A percentile compares a stretch with the other conserved stretches of the same genome.
Evolutionary conservation across 2,888 invertebrate genomes (phyloP).

Genomic region (Acheta domesticus): DNA sequence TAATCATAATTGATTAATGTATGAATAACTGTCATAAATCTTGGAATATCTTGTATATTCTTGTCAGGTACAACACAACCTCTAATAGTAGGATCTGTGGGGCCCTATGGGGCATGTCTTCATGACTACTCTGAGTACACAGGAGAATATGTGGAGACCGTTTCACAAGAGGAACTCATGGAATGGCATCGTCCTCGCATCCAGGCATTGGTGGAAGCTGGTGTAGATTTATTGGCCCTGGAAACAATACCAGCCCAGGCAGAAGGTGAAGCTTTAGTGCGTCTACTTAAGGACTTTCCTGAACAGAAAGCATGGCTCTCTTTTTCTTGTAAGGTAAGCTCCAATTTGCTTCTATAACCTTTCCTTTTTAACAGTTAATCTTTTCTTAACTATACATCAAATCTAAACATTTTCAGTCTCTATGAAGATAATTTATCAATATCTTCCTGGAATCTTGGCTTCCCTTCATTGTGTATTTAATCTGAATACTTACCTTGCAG

Average conservation of each 20-base stretch:
- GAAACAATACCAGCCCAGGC: conserved; percentile 86
- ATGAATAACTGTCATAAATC: too few relatives aligned
- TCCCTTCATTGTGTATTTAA: too few relatives aligned
- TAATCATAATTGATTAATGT: too few relatives aligned
- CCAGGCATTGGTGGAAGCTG: conserved; percentile 70
- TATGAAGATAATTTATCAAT: too few relatives aligned
- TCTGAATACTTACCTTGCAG: too few relatives aligned
- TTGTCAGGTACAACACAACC: conserved; percentile 46
- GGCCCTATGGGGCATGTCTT: conserved; percentile 87
- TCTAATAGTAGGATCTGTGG: conserved; percentile 81
- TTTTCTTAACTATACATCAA: too few relatives aligned
- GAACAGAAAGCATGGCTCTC: conserved; percentile 80
- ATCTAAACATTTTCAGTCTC: too few relatives aligned
- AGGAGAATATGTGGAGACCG: conserved; percentile 72
- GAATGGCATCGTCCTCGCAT: conserved; percentile 85
- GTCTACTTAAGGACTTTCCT: conserved; percentile 75
- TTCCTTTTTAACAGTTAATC: neutral
- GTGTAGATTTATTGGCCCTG: conserved; percentile 80
- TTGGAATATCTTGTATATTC: too few relatives aligned
- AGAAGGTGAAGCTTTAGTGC: conserved; percentile 80
- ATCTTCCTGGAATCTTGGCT: too few relatives aligned
- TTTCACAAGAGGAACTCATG: conserved; percentile 60
- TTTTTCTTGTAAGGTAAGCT: conserved; percentile 77
- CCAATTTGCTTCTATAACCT: neutral
- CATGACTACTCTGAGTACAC: conserved; percentile 91